A percentile compares a stretch with the other conserved stretches of the same genome.
These are phyloP conservation scores for Microtus californicus DNA, from an alignment of 2,797 vertebrate genomes.

Conservation along the genomic window DNA sequence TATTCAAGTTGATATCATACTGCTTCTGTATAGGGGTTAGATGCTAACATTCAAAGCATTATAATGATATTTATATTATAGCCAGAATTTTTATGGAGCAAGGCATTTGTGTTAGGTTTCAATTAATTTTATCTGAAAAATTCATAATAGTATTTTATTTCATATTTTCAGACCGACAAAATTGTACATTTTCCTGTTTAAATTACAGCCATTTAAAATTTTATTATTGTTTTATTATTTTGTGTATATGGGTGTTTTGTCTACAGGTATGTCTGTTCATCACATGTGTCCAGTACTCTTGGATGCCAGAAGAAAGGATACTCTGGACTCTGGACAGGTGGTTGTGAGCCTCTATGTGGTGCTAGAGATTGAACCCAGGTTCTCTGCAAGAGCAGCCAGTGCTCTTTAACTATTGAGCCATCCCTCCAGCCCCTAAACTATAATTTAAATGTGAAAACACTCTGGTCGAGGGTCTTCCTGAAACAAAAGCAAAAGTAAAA, in stretches of 20 bases:
- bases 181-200: slow-evolving; percentile 19
- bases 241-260: not conserved
- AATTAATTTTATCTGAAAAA: slow-evolving; percentile 49
- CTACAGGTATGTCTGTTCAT: not conserved
- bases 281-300: not conserved
- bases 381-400: not conserved
- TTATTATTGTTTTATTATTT: not conserved
- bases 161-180: slow-evolving; percentile 15
- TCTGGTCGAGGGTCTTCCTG: not conserved
- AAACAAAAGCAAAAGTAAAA: not conserved
- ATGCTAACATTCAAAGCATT: slow-evolving; percentile 43
- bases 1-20: slow-evolving; percentile 39
- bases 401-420: not conserved
- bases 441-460: slow-evolving; percentile 44
- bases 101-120: slow-evolving; percentile 36
- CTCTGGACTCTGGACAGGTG: not conserved
- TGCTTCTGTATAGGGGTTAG: slow-evolving; percentile 23
- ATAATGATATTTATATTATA: slow-evolving; percentile 2
- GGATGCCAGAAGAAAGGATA: not conserved
- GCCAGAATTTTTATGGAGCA: not conserved
- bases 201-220: not conserved
- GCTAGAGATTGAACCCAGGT: not conserved
- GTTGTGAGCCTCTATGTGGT: not conserved
- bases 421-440: not conserved
- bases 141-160: not conserved